A percentile compares a stretch with the other conserved stretches of the same genome.
These are phyloP conservation scores for Epinephelus lanceolatus DNA, from an alignment of 2,113 vertebrate species.

Conservation along the genomic window DNA sequence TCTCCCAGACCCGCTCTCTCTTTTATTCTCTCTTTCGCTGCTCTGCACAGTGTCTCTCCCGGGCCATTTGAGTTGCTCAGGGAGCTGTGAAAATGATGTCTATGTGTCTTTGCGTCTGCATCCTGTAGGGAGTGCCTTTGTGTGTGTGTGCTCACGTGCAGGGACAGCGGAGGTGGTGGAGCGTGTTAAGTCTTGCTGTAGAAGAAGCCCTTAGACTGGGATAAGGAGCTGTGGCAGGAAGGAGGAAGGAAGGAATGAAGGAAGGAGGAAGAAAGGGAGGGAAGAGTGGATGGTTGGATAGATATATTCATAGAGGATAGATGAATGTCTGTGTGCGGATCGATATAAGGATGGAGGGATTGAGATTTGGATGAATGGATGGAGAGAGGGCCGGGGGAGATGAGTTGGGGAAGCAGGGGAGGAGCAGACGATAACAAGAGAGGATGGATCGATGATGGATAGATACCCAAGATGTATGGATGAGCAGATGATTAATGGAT, in stretches of 20 bases:
- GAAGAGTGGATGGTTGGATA: conserved; percentile 44
- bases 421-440: conserved; percentile 63
- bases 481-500: conserved; percentile 57
- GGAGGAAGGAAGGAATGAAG: conserved; percentile 26
- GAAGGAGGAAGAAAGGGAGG: conserved; percentile 38
- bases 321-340: conserved; percentile 53
- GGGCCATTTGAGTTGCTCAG: conserved; percentile 76
- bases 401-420: conserved; percentile 40
- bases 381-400: conserved; percentile 23
- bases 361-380: conserved; percentile 58
- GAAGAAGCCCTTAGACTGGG: conserved; percentile 63
- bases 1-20: conserved; percentile 21
- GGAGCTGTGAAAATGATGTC: conserved; percentile 78
- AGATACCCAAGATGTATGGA: conserved; percentile 56
- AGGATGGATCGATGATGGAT: conserved; percentile 63
- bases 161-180: conserved; percentile 63
- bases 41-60: conserved; percentile 61
- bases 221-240: conserved; percentile 52
- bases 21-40: conserved; percentile 50
- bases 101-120: conserved; percentile 64
- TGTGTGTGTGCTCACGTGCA: conserved; percentile 26
- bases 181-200: conserved; percentile 61
- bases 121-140: conserved; percentile 64
- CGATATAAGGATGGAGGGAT: conserved; percentile 60
- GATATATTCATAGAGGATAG: conserved; percentile 58